These are phyloP conservation scores for Haliclona indistincta DNA, from an alignment of 37 sponge, comb jelly and placozoan species.

Conservation along the genomic window DNA sequence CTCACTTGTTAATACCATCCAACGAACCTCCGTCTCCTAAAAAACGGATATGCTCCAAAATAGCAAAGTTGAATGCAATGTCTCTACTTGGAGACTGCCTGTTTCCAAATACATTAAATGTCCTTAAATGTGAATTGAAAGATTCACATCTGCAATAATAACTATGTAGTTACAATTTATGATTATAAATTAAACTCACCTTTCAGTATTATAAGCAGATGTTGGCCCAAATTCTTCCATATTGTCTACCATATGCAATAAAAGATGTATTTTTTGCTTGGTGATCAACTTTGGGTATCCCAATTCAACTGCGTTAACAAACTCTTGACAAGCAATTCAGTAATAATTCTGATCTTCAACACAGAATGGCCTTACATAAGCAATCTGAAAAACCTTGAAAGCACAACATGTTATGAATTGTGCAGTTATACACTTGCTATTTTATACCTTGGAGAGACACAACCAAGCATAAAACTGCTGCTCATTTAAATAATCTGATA, in stretches of 20 bases:
- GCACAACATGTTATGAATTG: background rate
- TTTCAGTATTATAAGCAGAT: constrained; percentile 45
- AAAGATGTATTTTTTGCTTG: constrained; percentile 37
- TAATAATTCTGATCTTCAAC: background rate
- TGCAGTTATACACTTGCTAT: background rate
- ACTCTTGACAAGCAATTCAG: constrained; percentile 1
- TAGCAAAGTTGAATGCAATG: background rate
- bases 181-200: constrained; percentile 20
- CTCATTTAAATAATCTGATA: background rate
- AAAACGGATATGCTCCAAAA: background rate
- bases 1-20: too few species aligned
- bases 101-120: background rate
- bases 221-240: constrained; percentile 51
- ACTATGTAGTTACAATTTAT: background rate
- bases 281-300: constrained; percentile 4
- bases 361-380: constrained; percentile 12
- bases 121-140: background rate
- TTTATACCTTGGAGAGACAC: background rate
- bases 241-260: constrained; percentile 40
- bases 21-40: background rate
- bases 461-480: background rate
- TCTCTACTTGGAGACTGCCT: background rate
- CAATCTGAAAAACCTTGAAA: constrained; percentile 30
- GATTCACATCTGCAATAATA: background rate
- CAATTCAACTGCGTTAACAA: constrained; percentile 18